Evolutionary conservation across 2,888 invertebrate species (phyloP), one percentile per base, ranked within the genome.

Genomic region (Campopleginae sp.): DNA sequence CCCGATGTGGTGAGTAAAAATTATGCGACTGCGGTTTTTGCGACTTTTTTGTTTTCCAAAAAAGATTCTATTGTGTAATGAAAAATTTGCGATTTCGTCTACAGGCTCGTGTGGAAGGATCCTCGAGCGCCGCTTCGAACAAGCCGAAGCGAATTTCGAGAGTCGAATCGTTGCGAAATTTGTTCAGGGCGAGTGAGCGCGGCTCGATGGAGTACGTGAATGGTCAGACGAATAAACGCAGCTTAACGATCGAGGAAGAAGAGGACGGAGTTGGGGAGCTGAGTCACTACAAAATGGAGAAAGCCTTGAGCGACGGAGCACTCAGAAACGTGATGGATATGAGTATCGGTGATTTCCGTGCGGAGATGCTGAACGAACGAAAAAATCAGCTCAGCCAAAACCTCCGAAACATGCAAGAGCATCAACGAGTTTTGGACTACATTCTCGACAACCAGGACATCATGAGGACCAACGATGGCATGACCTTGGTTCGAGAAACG

Each of bases 161-260:
- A 51, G 95, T 95, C 19, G 95, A 95, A 89, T 95, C 95, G 0
- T 89, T 95, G 66, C 91, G 95, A 84, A 95, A 95, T 89, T 90
- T 95, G 61, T 94, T 95, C 88, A 92, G 94, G 8, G 91, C 94
- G 68, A 89, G 91, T 48, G 93, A 93, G 61, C 88, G 90, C 7
- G 90, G 87, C 8, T 90, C 86, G 48, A 89, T 85, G 71, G 89
- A 87, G 61, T 90, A 88, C 17, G 86, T 89, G 33, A 86, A 77
- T 71, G 66, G 72, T 38, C 88, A 90, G 27, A 68, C 48, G 7
- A 83, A 87, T 14, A 58, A 89, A 23, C 91, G 88, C 44, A 91
- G 82, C 65, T 86, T 88, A 23, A 90, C 90, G 12, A 92, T 91
- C 70, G 87, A 91, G 19, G 91, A 92, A 46, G 92, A 93, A 38